Conservation (phyloP, 2,113 vertebrate species). For the Oryzias melastigma region DNA sequence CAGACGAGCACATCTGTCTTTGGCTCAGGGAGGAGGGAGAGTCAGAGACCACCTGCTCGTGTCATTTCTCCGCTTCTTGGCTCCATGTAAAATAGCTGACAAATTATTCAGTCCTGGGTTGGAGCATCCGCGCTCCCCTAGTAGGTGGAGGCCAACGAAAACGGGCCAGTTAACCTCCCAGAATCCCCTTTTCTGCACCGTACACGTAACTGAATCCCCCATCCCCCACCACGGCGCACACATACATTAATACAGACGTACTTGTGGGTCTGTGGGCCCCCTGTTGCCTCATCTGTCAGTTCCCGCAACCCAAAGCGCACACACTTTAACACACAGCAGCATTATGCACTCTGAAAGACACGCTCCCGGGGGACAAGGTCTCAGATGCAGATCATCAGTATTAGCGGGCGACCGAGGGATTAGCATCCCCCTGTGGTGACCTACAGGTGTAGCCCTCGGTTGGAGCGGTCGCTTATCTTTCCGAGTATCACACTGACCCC, state of each 20-base stretch:
- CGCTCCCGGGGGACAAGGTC: conserved; percentile 72
- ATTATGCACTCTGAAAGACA: conserved; percentile 25
- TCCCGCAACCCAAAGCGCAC: conserved; percentile 35
- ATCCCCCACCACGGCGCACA: conserved; percentile 31
- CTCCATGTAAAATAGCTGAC: conserved; percentile 70
- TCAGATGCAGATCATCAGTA: conserved; percentile 82
- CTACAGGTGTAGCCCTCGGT: conserved; percentile 83
- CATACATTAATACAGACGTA: conserved; percentile 19
- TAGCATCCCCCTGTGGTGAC: conserved; percentile 75
- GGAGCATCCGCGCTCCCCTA: conserved; percentile 34
- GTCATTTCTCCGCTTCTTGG: conserved; percentile 54
- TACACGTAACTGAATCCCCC: conserved; percentile 34
- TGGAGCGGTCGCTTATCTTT: conserved; percentile 77
- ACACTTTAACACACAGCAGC: conserved; percentile 27
- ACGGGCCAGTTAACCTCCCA: conserved; percentile 56
- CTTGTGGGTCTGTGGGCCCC: conserved; percentile 62
- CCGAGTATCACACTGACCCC: conserved; percentile 64
- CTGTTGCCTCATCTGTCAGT: conserved; percentile 63
- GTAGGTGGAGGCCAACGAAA: conserved; percentile 56
- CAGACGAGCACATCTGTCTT: conserved; percentile 61
- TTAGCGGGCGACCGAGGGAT: conserved; percentile 75
- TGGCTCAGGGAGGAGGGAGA: conserved; percentile 35
- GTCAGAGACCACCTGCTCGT: conserved; percentile 68
- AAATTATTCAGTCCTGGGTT: conserved; percentile 73
- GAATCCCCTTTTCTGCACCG: conserved; percentile 36